Evolutionary conservation across 2,888 invertebrate genomes (phyloP).

Genomic region (Lycocerus yunnanus): DNA sequence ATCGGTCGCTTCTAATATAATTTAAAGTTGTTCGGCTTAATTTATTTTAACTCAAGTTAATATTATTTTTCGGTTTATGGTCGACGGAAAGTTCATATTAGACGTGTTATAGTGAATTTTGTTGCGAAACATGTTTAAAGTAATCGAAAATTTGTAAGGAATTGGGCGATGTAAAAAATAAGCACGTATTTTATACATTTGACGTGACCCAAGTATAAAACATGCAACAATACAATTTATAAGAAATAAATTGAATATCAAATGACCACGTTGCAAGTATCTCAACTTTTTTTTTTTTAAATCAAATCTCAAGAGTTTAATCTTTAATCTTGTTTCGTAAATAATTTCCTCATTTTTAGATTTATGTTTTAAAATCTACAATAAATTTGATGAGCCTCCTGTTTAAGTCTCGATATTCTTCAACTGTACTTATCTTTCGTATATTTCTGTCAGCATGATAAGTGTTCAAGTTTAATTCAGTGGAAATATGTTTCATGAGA

Average conservation of each 20-base stretch:
- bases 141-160: neutral
- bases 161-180: neutral
- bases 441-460: conserved; percentile 15
- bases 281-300: neutral
- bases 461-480: conserved; percentile 19
- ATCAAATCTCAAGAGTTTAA: neutral
- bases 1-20: too few relatives aligned
- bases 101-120: neutral
- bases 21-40: neutral
- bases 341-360: neutral
- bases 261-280: neutral
- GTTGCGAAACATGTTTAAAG: neutral
- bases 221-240: conserved; percentile 18
- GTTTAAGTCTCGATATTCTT: neutral
- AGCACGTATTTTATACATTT: conserved; percentile 3
- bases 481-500: conserved; percentile 16
- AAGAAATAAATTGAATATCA: neutral
- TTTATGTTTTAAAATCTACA: neutral
- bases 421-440: neutral
- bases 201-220: conserved; percentile 9
- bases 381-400: neutral
- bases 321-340: neutral
- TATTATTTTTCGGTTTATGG: neutral
- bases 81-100: neutral
- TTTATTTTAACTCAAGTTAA: neutral